These are phyloP conservation scores for human (Homo sapiens) DNA, from an alignment of 2,113 vertebrate genomes.

Conservation along the genomic window DNA sequence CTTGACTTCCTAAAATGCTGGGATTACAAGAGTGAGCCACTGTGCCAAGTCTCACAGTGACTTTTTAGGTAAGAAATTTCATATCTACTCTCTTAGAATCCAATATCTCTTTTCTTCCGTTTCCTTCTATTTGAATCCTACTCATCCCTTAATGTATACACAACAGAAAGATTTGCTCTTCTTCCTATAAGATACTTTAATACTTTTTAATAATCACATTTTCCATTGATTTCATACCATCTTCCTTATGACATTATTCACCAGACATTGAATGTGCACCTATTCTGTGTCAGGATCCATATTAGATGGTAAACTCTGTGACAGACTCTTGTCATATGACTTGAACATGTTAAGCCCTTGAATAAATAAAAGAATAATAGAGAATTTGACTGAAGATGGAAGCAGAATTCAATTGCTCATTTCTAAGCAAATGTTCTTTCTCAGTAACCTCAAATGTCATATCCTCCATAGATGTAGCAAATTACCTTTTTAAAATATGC, in stretches of 20 bases:
- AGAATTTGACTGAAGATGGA: not conserved
- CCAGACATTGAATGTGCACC: not conserved
- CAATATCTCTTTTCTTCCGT: not conserved
- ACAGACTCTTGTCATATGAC: not conserved
- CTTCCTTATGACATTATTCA: not conserved
- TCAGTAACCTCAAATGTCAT: constrained; percentile 6
- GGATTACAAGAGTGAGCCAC: no score
- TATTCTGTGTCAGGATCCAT: not conserved
- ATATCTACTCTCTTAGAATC: not conserved
- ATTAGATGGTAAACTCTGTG: not conserved
- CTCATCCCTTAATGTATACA: not conserved
- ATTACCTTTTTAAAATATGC: constrained; percentile 41
- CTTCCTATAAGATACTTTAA: not conserved
- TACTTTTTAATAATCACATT: not conserved
- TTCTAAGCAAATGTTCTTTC: not conserved
- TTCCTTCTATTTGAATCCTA: not conserved
- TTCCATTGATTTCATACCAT: not conserved
- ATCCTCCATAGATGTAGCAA: not conserved
- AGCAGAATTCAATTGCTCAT: not conserved
- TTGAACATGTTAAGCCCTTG: not conserved
- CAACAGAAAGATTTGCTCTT: not conserved
- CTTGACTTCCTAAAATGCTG: no score
- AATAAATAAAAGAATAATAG: not conserved
- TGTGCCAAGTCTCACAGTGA: no score
- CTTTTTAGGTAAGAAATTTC: not conserved